These are phyloP conservation scores for Taeniopygia guttata DNA, from an alignment of 2,797 vertebrate genomes.

Conservation along the genomic window DNA sequence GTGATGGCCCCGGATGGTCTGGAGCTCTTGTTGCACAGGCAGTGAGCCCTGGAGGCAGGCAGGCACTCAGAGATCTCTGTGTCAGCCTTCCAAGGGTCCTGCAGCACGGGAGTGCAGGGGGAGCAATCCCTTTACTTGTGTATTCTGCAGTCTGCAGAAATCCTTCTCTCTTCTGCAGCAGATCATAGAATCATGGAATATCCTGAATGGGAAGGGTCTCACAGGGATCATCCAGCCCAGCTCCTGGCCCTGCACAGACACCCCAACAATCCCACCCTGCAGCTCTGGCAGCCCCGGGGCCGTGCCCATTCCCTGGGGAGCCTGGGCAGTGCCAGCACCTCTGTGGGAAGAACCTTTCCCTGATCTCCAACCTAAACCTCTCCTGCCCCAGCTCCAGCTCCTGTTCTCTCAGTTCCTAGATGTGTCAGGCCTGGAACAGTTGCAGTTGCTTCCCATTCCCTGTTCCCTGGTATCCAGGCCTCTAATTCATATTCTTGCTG, in stretches of 20 bases:
- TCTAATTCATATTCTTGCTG: neutral
- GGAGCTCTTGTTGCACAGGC: neutral
- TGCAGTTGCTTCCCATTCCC: neutral
- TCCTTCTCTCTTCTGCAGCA: neutral
- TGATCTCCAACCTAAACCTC: rapidly evolving
- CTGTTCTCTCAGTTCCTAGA: neutral
- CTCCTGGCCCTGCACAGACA: neutral
- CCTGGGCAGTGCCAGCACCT: neutral
- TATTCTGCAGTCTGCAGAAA: neutral
- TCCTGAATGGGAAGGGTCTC: neutral
- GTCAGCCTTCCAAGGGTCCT: neutral
- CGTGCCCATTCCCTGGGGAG: neutral
- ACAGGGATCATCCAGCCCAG: rapidly evolving
- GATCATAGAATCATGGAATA: neutral
- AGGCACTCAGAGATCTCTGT: neutral
- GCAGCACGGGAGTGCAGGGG: neutral
- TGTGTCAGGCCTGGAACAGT: neutral
- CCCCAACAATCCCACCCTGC: neutral
- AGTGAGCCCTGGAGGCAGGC: neutral
- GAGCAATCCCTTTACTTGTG: neutral
- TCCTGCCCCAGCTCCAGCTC: neutral
- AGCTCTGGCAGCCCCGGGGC: neutral
- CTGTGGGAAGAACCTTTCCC: neutral
- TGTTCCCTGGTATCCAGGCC: neutral
- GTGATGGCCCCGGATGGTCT: neutral